Conservation (phyloP, 2,113 vertebrate species). For the Climacteris rufus region DNA sequence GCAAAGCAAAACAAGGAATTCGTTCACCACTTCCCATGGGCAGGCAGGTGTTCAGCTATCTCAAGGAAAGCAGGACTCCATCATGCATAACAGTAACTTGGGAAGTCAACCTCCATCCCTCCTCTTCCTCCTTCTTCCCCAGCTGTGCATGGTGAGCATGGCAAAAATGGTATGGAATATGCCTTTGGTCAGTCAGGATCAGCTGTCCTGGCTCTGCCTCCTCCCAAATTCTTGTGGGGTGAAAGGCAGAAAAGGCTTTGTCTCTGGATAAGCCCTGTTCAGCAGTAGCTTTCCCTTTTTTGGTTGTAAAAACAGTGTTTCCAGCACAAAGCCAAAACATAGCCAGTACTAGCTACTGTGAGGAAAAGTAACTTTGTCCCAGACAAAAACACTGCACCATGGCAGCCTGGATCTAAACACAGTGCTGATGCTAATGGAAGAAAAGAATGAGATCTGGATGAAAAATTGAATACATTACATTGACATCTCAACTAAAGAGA, state of each 20-base stretch:
- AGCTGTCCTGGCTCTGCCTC: background rate
- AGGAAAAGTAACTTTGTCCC: background rate
- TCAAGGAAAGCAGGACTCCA: background rate
- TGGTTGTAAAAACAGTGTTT: background rate
- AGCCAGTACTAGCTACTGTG: background rate
- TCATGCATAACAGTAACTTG: accelerated
- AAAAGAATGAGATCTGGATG: background rate
- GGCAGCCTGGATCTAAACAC: background rate
- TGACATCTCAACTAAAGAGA: background rate
- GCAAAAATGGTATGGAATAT: accelerated
- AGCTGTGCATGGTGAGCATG: background rate
- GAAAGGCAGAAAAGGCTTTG: background rate
- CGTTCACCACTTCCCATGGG: background rate
- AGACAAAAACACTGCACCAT: background rate
- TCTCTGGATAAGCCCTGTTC: background rate
- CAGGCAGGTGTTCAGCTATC: background rate
- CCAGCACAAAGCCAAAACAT: background rate
- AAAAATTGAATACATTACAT: background rate
- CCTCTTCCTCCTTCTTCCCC: background rate
- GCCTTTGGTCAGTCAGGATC: too few species aligned
- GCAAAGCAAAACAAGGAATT: background rate
- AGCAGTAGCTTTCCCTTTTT: background rate
- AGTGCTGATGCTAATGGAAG: background rate
- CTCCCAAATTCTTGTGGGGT: accelerated
- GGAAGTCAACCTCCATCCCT: background rate